phyloP scores from a whole-genome alignment of 2,113 vertebrate species.

The Poicephalus meyeri region DNA sequence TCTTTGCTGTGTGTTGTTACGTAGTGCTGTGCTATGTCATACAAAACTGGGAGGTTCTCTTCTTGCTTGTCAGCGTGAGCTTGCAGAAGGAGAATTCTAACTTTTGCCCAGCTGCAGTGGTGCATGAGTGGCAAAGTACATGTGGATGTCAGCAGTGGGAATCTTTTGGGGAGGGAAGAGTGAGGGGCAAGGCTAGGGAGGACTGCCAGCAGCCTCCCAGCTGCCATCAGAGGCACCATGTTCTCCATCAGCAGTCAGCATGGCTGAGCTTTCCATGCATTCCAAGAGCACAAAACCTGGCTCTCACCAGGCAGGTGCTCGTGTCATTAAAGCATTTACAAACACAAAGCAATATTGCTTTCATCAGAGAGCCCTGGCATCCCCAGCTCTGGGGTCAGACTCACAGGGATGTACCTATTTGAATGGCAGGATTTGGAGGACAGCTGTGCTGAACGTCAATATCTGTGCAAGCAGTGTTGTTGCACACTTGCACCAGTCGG shows the following conservation, averaged over 20 bases:
- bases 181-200: not conserved
- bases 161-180: not conserved
- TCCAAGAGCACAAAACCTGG: not conserved
- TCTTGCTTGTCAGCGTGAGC: not conserved
- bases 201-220: not conserved
- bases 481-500: not conserved
- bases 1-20: not conserved
- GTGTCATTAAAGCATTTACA: not conserved
- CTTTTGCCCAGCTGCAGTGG: not conserved
- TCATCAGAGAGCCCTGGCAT: rapidly evolving
- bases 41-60: not conserved
- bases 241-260: rapidly evolving
- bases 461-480: not conserved
- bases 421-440: not conserved
- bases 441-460: rapidly evolving
- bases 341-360: not conserved
- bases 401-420: rapidly evolving
- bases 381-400: not conserved
- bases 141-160: not conserved
- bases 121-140: not conserved
- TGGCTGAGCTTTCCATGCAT: not conserved
- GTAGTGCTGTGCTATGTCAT: rapidly evolving
- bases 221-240: rapidly evolving
- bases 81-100: not conserved
- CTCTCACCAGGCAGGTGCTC: rapidly evolving